Base-by-base conservation (phyloP, 1,140 invertebrate genomes). In the Acromyrmex echinatior region DNA sequence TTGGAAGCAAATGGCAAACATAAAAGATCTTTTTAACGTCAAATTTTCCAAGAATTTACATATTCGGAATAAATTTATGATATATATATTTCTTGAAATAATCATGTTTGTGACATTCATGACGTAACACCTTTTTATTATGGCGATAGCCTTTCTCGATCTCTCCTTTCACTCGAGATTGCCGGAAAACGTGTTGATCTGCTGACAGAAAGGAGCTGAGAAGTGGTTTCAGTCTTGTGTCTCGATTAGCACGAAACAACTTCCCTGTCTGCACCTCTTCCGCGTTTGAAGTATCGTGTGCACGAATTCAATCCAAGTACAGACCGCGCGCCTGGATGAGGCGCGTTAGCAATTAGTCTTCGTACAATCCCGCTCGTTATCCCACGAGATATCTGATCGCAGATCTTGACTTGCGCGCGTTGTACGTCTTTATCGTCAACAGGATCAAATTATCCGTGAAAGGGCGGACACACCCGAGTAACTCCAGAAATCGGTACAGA, bases 351-450 rank as follows among this genome's bases (percentile, higher is more conserved):
- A 94, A 94, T 94, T 93, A 93, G 91, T 93, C 90, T 91, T 84
- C 86, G 88, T 92, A 90, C 88, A 91, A 93, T 93, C 90, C 53
- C 65, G 70, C 88, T 93, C 87, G 91, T 93, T 93, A 94, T 92
- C 89, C 88, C 45, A 10, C 71, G 66, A 86, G 87, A 91, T 93
- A 94, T 92, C 93, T 92, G 93, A 94, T 94, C 88, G 39, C 56
- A 25, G 68, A 81, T 86, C 63, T 53, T 78, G 78, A 87, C 85
- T 76, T 74, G 86, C n/a, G 18, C 70, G 86, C 91, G 92, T 91
- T 93, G 90, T 92, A 91, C 91, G 86, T 91, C 90, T 94, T 94
- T 94, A 94, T 94, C 93, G 91, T 91, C 91, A 92, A 93, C 92
- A 78, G 86, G 92, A 94, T 94, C 93, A 93, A 94, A 94, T 94